phyloP scores from a whole-genome alignment of 2,797 vertebrate genomes.

The Saguinus oedipus region DNA sequence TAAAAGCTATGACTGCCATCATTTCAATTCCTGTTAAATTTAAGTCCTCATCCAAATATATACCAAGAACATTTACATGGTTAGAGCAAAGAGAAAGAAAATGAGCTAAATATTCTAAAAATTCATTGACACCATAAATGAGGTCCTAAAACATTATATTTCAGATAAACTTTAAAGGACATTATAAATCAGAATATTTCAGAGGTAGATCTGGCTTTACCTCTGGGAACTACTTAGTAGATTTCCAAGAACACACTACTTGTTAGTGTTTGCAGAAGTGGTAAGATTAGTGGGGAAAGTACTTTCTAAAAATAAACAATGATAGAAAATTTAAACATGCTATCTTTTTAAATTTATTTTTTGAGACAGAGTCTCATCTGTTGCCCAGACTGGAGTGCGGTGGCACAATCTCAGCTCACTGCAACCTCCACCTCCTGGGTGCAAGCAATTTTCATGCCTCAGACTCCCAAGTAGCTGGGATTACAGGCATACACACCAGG shows the following conservation, averaged over 20 bases:
- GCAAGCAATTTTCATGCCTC: neutral
- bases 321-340: constrained; percentile 64
- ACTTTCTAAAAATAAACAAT: constrained; percentile 81
- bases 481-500: neutral
- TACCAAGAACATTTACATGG: constrained; percentile 44
- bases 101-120: constrained; percentile 62
- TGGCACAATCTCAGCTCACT: neutral
- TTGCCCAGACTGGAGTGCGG: neutral
- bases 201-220: constrained; percentile 67
- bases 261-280: constrained; percentile 77
- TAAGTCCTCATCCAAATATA: neutral
- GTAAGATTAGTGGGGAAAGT: constrained; percentile 79
- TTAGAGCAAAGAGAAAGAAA: constrained; percentile 56
- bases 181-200: constrained; percentile 74
- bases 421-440: neutral
- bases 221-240: constrained; percentile 76
- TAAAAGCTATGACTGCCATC: neutral
- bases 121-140: constrained; percentile 59
- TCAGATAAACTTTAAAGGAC: constrained; percentile 80
- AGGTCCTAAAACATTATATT: constrained; percentile 72
- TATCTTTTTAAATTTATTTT: neutral
- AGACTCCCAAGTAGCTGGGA: neutral
- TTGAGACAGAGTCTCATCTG: neutral
- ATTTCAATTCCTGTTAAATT: neutral
- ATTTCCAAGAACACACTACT: constrained; percentile 80